Conservation (phyloP, 1,140 invertebrate genomes). For the Epicauta chinensis region DNA sequence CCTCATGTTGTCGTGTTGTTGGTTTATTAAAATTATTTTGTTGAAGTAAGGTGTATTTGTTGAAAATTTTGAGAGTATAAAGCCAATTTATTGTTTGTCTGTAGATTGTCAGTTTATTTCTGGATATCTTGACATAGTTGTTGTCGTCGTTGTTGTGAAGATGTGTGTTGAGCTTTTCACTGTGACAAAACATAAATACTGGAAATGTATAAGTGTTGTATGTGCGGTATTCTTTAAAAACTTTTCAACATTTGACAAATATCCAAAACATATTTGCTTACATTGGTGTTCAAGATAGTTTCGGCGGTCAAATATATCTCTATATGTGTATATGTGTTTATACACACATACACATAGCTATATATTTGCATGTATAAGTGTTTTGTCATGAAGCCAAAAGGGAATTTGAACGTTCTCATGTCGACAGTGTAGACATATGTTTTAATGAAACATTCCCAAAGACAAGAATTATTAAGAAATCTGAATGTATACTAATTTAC, state of each 20-base stretch:
- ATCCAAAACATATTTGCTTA: constrained; percentile 29
- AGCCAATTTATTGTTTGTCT: too few relatives aligned
- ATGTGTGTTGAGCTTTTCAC: background rate
- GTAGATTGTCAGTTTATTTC: too few relatives aligned
- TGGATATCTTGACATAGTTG: too few relatives aligned
- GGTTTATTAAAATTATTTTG: too few relatives aligned
- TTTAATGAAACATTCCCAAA: constrained; percentile 7
- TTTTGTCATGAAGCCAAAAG: constrained; percentile 6
- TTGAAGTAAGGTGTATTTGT: too few relatives aligned
- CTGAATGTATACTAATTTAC: constrained; percentile 13
- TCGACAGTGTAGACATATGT: constrained; percentile 14
- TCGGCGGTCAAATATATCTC: too few relatives aligned
- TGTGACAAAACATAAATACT: constrained; percentile 31
- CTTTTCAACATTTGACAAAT: constrained; percentile 26
- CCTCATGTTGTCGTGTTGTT: too few relatives aligned
- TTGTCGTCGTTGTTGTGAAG: too few relatives aligned
- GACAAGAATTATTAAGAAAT: constrained; percentile 19
- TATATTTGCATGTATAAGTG: background rate
- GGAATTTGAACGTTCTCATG: constrained; percentile 4
- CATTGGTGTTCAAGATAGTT: constrained; percentile 6
- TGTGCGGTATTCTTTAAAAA: too few relatives aligned
- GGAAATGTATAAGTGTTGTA: constrained; percentile 16
- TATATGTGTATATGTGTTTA: too few relatives aligned
- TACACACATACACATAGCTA: too few relatives aligned
- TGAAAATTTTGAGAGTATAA: too few relatives aligned